phyloP scores from a whole-genome alignment of 2,888 invertebrate genomes.

The Tuberolachnus salignus region DNA sequence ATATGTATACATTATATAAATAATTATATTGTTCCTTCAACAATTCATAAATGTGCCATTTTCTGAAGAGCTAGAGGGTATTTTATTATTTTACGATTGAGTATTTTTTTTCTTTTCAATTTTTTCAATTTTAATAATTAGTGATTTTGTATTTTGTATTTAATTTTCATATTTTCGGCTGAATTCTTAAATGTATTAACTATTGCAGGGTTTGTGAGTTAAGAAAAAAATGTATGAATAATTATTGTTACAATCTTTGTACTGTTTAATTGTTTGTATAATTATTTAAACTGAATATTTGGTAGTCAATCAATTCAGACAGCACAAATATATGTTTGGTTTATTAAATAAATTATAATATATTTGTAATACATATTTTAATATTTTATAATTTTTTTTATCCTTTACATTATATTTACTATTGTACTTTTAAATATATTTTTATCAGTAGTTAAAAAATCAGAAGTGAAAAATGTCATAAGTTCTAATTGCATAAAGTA shows the following conservation, averaged over 20 bases:
- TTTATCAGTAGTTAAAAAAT: neutral
- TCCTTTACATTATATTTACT: neutral
- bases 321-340: conserved; percentile 28
- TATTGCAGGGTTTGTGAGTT: conserved; percentile 36
- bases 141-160: neutral
- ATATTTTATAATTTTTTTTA: conserved; percentile 22
- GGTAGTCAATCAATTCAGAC: conserved; percentile 9
- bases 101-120: conserved; percentile 14
- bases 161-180: neutral
- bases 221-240: conserved; percentile 9
- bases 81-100: conserved; percentile 1
- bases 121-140: neutral
- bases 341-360: conserved; percentile 22
- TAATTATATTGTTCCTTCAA: conserved; percentile 36
- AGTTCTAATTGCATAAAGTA: neutral
- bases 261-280: neutral
- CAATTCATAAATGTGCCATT: conserved; percentile 34
- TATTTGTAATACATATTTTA: conserved; percentile 5
- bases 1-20: conserved; percentile 1
- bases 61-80: conserved; percentile 14
- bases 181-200: conserved; percentile 2
- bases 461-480: neutral
- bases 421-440: neutral
- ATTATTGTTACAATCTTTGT: conserved; percentile 21
- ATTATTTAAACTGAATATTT: conserved; percentile 41